These are phyloP conservation scores for Campoletis raptor DNA, from an alignment of 2,888 invertebrate genomes.

Conservation along the genomic window DNA sequence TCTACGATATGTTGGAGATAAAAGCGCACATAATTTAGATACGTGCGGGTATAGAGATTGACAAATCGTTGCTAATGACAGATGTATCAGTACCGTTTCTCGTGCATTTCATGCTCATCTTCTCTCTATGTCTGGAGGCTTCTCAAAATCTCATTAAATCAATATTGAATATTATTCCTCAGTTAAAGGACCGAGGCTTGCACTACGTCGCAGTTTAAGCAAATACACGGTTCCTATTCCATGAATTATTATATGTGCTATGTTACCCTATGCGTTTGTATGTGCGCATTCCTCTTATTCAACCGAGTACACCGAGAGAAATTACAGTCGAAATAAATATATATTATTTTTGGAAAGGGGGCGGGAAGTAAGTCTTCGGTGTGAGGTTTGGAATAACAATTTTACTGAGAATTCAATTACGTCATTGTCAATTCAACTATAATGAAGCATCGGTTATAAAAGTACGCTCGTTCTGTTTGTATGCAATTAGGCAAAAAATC, in stretches of 20 bases:
- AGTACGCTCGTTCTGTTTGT: neutral
- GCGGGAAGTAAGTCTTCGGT: neutral
- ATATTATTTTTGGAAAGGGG: neutral
- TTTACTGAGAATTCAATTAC: neutral
- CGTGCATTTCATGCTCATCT: constrained; percentile 7
- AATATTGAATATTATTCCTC: constrained; percentile 77
- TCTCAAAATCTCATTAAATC: constrained; percentile 75
- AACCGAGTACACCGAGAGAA: neutral
- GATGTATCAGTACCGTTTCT: constrained; percentile 6
- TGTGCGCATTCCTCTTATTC: neutral
- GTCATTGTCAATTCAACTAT: neutral
- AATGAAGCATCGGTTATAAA: neutral
- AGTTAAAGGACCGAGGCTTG: constrained; percentile 61
- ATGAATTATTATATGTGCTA: constrained; percentile 61
- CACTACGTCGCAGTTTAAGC: constrained; percentile 70
- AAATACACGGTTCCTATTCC: constrained; percentile 68
- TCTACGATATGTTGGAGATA: constrained; percentile 7
- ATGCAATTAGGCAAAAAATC: neutral
- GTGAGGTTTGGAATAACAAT: neutral
- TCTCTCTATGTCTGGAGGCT: constrained; percentile 61
- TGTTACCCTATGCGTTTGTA: neutral
- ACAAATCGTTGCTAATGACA: constrained; percentile 66
- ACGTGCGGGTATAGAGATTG: constrained; percentile 39
- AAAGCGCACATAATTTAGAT: constrained; percentile 18
- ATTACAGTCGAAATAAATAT: constrained; percentile 11